Evolutionary conservation across 2,797 vertebrate species (phyloP).

Genomic region (Schizothorax lantsangensis): DNA sequence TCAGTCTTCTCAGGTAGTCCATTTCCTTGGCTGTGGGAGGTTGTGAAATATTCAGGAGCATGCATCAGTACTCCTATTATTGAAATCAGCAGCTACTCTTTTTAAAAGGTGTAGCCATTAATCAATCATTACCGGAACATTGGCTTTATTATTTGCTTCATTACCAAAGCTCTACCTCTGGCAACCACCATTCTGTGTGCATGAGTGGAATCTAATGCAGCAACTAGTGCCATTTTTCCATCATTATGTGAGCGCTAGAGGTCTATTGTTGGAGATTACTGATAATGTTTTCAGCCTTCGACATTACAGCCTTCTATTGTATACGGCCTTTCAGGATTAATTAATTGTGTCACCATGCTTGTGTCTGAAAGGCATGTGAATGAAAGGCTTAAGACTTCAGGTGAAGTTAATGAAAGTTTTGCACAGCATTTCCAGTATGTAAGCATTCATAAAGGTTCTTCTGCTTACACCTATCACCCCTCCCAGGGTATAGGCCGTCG

Average conservation of each 20-base stretch:
- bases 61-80: constrained; percentile 53
- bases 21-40: constrained; percentile 56
- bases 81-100: constrained; percentile 51
- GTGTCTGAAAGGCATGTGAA: constrained; percentile 16
- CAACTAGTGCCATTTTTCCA: constrained; percentile 22
- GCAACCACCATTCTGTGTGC: constrained; percentile 41
- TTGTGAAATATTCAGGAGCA: constrained; percentile 59
- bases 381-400: constrained; percentile 14
- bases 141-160: constrained; percentile 54
- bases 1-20: constrained; percentile 45
- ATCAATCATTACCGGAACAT: constrained; percentile 58
- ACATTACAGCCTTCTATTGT: constrained; percentile 39
- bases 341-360: constrained; percentile 18
- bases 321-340: constrained; percentile 16
- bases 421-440: neutral
- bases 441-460: neutral
- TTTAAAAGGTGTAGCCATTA: constrained; percentile 57
- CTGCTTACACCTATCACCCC: too few species aligned
- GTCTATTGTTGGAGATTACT: constrained; percentile 30
- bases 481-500: too few species aligned
- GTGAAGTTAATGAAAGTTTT: constrained; percentile 19
- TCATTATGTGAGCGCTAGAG: constrained; percentile 17
- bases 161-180: constrained; percentile 49
- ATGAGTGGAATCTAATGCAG: constrained; percentile 36
- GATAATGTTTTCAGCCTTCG: constrained; percentile 33